Evolutionary conservation across 2,113 vertebrate species (phyloP).

Genomic region (Fregata magnificens): DNA sequence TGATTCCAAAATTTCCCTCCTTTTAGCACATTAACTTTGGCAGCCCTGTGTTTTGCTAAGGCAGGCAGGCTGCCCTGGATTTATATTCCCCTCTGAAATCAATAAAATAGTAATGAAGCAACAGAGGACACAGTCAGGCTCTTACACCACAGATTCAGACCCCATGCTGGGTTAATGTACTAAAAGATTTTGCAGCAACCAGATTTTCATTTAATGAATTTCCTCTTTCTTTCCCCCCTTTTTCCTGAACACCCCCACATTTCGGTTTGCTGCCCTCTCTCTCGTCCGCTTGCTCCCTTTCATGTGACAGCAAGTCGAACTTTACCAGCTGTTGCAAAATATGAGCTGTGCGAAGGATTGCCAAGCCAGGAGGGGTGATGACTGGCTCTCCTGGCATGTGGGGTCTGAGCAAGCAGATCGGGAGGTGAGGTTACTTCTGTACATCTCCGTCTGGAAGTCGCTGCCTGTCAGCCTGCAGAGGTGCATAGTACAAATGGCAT

Average conservation of each 20-base stretch:
- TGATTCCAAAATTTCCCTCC: background rate
- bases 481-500: background rate
- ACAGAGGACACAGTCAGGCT: background rate
- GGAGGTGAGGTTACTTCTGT: background rate
- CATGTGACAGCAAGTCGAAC: slow-evolving; percentile 12
- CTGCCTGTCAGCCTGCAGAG: background rate
- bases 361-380: background rate
- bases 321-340: slow-evolving; percentile 23
- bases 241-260: background rate
- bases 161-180: slow-evolving; percentile 52
- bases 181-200: slow-evolving; percentile 33
- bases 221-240: slow-evolving; percentile 6
- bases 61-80: slow-evolving; percentile 10
- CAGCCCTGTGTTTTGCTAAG: background rate
- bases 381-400: background rate
- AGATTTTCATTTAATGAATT: slow-evolving; percentile 44
- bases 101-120: slow-evolving; percentile 66
- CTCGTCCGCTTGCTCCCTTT: background rate
- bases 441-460: background rate
- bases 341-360: background rate
- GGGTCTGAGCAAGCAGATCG: background rate
- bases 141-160: background rate
- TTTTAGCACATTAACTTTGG: background rate
- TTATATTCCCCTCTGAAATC: slow-evolving; percentile 51
- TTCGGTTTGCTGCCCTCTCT: background rate